These are phyloP conservation scores for Halyomorpha halys DNA, from an alignment of 1,140 invertebrate species.

Conservation along the genomic window DNA sequence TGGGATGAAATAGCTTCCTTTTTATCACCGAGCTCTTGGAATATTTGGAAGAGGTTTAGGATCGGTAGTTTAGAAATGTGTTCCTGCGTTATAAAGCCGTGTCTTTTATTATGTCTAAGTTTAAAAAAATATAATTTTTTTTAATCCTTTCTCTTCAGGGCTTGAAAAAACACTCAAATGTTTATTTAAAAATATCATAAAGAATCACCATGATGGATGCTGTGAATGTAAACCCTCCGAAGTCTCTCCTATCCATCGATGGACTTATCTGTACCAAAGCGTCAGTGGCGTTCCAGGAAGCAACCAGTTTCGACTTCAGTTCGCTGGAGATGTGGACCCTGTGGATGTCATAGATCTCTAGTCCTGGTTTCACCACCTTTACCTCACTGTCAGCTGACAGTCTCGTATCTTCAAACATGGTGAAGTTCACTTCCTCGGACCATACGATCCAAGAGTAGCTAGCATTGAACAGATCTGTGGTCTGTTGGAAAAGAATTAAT, in stretches of 20 bases:
- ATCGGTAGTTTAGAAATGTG: too few species aligned
- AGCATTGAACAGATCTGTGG: conserved; percentile 12
- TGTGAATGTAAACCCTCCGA: conserved; percentile 11
- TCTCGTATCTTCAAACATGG: conserved; percentile 1
- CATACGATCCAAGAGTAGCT: conserved; percentile 21
- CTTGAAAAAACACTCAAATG: too few species aligned
- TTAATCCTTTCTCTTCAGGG: too few species aligned
- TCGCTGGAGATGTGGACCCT: background rate
- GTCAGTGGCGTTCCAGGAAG: background rate
- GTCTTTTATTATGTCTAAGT: too few species aligned
- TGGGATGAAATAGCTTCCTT: too few species aligned
- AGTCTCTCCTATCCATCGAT: background rate
- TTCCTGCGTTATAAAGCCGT: too few species aligned
- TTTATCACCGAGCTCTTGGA: too few species aligned
- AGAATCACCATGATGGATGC: conserved; percentile 19
- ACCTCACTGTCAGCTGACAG: conserved; percentile 17
- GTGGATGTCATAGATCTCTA: background rate
- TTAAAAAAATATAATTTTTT: too few species aligned
- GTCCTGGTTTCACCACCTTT: background rate
- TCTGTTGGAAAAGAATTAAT: background rate
- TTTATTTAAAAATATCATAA: too few species aligned
- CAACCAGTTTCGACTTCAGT: background rate
- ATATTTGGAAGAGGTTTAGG: too few species aligned
- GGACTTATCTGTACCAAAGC: background rate
- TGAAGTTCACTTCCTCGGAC: background rate